Evolutionary conservation across 1,140 invertebrate genomes (phyloP), one percentile per base, ranked within the genome.

Genomic region (Zeugodacus cucurbitae): DNA sequence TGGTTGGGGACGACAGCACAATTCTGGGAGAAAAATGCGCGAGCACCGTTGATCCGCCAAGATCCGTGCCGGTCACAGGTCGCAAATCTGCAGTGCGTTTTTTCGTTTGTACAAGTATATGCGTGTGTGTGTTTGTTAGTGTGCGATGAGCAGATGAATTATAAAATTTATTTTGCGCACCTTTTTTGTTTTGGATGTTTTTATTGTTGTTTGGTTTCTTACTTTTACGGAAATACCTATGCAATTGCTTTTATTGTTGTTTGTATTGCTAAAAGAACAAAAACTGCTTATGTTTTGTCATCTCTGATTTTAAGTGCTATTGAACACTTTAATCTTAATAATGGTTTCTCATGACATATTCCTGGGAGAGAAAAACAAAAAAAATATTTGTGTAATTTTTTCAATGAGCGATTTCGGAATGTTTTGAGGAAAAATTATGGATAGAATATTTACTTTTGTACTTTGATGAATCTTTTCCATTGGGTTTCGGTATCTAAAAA

Each of bases 1-100:
- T 90, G 91, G 48, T 20, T 89, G 90, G 90, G 90, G 91, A 91
- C 90, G 91, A 91, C 91, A 92, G 89, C 90, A 91, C 91, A 92
- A 92, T 92, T 92, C 91, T 92, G 91, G 90, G 91, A 92, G 90
- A 92, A 92, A 91, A 92, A 92, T 92, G 58, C 62, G 87, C 41
- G 37, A 58, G 11, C 67, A 74, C 6, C 34, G 29, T 41, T 37
- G 70, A 78, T 78, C 34, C 70, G n/a, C 3, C 32, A 34, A 37
- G 70, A 41, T 78, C 37, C 14, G 48, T 17, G 64, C 29, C 20
- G 64, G 26, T 34, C 32, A 34, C 26, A 20, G 26, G 17, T 70
- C 32, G 70, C 32, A 37, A 22, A 41, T 78, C 64, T 26, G 10
- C 64, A 14, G 1, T 26, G 58, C 22, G 10, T 11, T 10, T 59